These are phyloP conservation scores for Leguminivora glycinivorella DNA, from an alignment of 1,140 invertebrate species.

Conservation along the genomic window DNA sequence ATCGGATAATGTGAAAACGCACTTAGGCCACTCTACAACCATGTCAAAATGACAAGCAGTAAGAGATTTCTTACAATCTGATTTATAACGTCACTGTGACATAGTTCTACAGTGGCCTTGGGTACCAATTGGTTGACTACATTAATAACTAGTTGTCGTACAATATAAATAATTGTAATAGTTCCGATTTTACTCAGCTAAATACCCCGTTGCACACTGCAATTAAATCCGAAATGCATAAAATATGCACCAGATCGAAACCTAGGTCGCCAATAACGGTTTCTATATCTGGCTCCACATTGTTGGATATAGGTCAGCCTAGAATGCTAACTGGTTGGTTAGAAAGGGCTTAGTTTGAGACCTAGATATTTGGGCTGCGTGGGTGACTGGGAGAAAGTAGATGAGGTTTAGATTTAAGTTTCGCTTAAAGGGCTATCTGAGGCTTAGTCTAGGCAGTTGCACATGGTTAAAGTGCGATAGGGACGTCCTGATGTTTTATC, in stretches of 20 bases:
- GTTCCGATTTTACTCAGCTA: neutral
- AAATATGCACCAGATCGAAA: neutral
- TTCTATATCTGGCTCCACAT: neutral
- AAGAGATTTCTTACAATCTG: too few relatives aligned
- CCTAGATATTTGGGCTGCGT: constrained; percentile 7
- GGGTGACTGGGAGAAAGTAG: neutral
- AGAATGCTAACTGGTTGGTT: neutral
- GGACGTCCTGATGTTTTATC: too few relatives aligned
- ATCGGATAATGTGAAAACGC: too few relatives aligned
- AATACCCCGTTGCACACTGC: neutral
- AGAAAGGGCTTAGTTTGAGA: constrained; percentile 9
- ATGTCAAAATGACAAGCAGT: too few relatives aligned
- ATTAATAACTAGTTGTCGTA: too few relatives aligned
- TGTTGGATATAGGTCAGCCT: neutral
- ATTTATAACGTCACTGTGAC: too few relatives aligned
- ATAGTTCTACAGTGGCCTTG: too few relatives aligned
- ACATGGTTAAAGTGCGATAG: too few relatives aligned
- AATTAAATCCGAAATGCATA: neutral
- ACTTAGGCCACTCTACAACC: too few relatives aligned
- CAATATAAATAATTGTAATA: too few relatives aligned
- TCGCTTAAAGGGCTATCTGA: neutral
- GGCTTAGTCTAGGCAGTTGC: too few relatives aligned
- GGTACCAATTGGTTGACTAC: too few relatives aligned
- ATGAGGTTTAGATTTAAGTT: neutral
- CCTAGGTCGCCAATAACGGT: neutral